Percentiles rank a stretch among this genome's conserved stretches.
Evolutionary conservation across 2,888 invertebrate species (phyloP).

Genomic region (Parapristionchus giblindavisi): DNA sequence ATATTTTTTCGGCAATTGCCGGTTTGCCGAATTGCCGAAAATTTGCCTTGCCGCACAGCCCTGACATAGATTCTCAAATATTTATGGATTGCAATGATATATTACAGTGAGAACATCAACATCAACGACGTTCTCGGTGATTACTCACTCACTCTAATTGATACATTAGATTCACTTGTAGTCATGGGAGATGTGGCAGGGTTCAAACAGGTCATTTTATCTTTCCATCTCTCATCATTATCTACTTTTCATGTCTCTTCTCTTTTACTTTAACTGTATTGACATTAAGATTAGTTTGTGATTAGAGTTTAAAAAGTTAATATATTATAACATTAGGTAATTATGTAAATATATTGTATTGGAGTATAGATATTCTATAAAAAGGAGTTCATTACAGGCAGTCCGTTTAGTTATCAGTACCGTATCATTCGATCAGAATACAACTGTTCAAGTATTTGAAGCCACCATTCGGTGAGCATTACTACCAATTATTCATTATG

Average conservation of each 20-base stretch:
- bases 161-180: constrained; percentile 76
- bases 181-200: constrained; percentile 68
- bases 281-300: too few species aligned
- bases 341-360: too few species aligned
- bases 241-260: too few species aligned
- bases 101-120: constrained; percentile 76
- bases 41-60: too few species aligned
- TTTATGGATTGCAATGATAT: background rate
- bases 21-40: too few species aligned
- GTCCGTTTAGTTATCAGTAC: constrained; percentile 75
- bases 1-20: too few species aligned
- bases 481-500: background rate
- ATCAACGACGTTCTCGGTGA: constrained; percentile 78
- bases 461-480: constrained; percentile 75
- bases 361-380: background rate
- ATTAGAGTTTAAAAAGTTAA: too few species aligned
- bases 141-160: constrained; percentile 76
- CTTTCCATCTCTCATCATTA: too few species aligned
- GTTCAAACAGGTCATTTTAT: constrained; percentile 53
- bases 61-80: too few species aligned
- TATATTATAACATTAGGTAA: too few species aligned
- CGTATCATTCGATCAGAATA: constrained; percentile 76
- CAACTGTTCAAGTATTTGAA: constrained; percentile 78
- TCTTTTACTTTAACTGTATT: too few species aligned
- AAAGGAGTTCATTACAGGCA: constrained; percentile 68